Evolutionary conservation across 2,888 invertebrate genomes (phyloP), one percentile per base, ranked within the genome.

Genomic region (Stratiomys singularior): DNA sequence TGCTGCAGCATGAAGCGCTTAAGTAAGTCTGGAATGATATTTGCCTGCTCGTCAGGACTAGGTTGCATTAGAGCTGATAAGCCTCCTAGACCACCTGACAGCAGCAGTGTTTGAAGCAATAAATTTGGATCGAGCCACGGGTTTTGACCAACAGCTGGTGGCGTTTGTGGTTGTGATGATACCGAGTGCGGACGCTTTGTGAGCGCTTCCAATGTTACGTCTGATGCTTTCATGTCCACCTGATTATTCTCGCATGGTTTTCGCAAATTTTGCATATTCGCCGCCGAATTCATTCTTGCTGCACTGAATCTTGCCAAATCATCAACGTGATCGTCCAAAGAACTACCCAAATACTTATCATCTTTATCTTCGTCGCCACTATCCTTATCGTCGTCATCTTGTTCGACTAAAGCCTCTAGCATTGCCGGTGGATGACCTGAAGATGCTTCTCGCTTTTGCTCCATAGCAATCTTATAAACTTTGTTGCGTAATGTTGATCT

Each of bases 401-500:
- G 81, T 46, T 84, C 85, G 67, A 82, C 83, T 5, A 81, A 74
- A 25, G 81, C 69, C 25, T 81, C 81, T 18, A 81, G 80, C 5
- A 83, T 78, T 80, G 80, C 78, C 81, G 76, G 82, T 77, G 52
- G 83, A 80, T 76, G 83, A 79, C 69, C 79, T 78, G 76, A 81
- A 80, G 81, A 76, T 86, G 89, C 90, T 84, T 93, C 93, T 82
- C 92, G 90, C 84, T 91, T 91, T 72, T 91, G 89, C 83, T 94
- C 94, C 87, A 92, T 88, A 77, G 92, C 90, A 84, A 94, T 89
- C 87, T 96, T 96, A 90, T 94, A 94, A 85, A 95, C 96, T 89
- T 99, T 99, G 89, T 98, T 99, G 80, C 98, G 92, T 72, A 99
- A 91, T 28, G 98, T 98, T 81, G 98, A 97, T 81, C 98, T 91